phyloP scores from a whole-genome alignment of 2,797 vertebrate species.

The Sebastes vulpes region DNA sequence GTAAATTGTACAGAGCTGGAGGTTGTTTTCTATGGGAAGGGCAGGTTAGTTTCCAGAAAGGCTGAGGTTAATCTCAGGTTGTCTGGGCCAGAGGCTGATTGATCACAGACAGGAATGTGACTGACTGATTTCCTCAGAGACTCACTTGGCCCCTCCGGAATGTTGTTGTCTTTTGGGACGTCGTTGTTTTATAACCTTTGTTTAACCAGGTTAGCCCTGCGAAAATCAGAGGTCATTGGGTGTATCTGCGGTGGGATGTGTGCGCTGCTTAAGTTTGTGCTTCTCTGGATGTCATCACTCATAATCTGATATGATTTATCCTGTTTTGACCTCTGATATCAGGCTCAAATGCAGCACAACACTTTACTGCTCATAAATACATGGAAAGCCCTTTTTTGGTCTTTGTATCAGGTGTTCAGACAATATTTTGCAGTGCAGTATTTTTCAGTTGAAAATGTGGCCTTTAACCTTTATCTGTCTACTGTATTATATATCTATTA shows the following conservation, averaged over 20 bases:
- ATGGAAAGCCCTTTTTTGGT: background rate
- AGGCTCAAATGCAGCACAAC: background rate
- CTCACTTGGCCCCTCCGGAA: slow-evolving; percentile 74
- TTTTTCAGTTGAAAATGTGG: background rate
- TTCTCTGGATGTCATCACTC: background rate
- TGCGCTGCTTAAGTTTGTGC: background rate
- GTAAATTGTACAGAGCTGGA: slow-evolving; percentile 20
- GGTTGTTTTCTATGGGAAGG: slow-evolving; percentile 39
- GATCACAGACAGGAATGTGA: slow-evolving; percentile 84
- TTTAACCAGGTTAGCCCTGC: slow-evolving; percentile 57
- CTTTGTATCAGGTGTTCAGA: background rate
- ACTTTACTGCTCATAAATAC: background rate
- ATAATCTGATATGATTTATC: background rate
- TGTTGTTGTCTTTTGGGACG: slow-evolving; percentile 76
- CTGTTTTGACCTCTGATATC: background rate
- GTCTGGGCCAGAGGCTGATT: slow-evolving; percentile 81
- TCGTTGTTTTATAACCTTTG: slow-evolving; percentile 67
- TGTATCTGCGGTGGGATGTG: background rate
- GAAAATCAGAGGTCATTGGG: slow-evolving; percentile 4
- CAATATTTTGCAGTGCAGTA: too few species aligned
- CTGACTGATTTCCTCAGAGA: slow-evolving; percentile 80
- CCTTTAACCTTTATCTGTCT: background rate
- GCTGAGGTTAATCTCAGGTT: slow-evolving; percentile 74
- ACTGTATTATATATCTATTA: background rate
- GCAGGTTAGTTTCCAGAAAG: slow-evolving; percentile 71